Evolutionary conservation across 2,888 invertebrate genomes (phyloP).

Genomic region (Apotomis turbidana): DNA sequence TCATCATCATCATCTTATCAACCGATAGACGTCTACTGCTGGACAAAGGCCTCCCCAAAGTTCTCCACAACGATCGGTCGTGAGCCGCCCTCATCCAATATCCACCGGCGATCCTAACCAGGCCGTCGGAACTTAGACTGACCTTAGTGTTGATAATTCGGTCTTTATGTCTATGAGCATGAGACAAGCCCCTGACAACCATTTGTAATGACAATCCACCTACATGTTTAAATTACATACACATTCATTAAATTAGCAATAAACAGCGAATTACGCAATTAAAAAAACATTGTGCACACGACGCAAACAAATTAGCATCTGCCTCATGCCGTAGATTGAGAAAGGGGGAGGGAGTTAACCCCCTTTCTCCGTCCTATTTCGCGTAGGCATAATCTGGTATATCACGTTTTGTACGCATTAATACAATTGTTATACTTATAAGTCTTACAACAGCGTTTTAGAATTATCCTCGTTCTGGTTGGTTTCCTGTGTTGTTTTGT

Average conservation of each 20-base stretch:
- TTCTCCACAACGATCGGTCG: no score
- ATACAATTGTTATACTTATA: constrained; percentile 30
- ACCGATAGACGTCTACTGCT: no score
- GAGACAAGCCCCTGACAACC: no score
- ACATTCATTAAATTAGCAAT: not conserved
- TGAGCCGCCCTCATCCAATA: no score
- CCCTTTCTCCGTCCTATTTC: constrained; percentile 7
- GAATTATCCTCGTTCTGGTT: constrained; percentile 12
- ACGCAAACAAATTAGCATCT: constrained; percentile 19
- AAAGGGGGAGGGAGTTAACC: not conserved
- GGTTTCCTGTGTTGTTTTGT: not conserved
- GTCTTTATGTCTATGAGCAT: no score
- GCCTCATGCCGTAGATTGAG: constrained; percentile 10
- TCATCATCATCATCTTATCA: no score
- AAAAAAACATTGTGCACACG: constrained; percentile 9
- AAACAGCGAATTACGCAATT: not conserved
- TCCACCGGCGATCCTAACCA: no score
- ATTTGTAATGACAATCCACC: not conserved
- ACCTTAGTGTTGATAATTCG: no score
- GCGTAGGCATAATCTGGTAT: constrained; percentile 28
- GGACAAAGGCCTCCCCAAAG: no score
- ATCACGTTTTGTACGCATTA: constrained; percentile 32
- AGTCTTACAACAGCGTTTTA: constrained; percentile 13
- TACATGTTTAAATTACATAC: not conserved
- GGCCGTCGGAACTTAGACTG: no score